Base-by-base conservation (phyloP, 2,797 vertebrate genomes). In the Dendrocincla tyrannina region DNA sequence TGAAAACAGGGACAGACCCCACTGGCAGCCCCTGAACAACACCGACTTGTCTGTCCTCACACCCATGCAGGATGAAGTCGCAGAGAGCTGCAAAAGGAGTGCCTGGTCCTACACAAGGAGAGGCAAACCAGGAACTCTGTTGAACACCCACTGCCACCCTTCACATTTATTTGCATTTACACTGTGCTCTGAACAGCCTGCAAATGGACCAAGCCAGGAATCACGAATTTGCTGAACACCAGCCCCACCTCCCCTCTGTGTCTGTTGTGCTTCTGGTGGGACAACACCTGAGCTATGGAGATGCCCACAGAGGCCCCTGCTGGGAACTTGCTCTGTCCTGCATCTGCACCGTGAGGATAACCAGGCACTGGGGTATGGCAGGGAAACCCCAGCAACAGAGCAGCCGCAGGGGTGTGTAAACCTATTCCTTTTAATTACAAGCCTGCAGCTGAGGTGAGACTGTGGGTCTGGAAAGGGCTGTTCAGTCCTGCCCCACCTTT, bases 281-380 rank as follows among this genome's bases (percentile, higher is more conserved):
- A 79, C 17, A n/a, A 1, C 9, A 56, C 12, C 50, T 10, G 42
- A 49, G 47, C 33, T 22, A 20, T 0, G 0, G 30, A 42, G 7
- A 10, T 12, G 5, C 0, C 18, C 1, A 3, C 6, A 44, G 44
- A 44, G 20, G 22, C 16, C 14, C 32, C 55, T 75, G 50, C 84
- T n/a, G 47, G 55, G 35, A 78, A 35, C 18, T 41, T 0, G 0
- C 50, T 28, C 63, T 13, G 33, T 25, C 12, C 73, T 17, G 7
- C 14, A 2, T 11, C 64, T 42, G 30, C 52, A 53, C 30, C 30
- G 4, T 28, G 23, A 32, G 63, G 17, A 20, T 23, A 81, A 63
- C 39, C 28, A 7, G 13, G 52, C 53, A 37, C 11, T 0, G 2
- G 42, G 24, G 59, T 19, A 27, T 50, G 32, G 24, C 42, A 8